phyloP scores from a whole-genome alignment of 2,113 vertebrate genomes.

The Sinocyclocheilus maitianheensis region DNA sequence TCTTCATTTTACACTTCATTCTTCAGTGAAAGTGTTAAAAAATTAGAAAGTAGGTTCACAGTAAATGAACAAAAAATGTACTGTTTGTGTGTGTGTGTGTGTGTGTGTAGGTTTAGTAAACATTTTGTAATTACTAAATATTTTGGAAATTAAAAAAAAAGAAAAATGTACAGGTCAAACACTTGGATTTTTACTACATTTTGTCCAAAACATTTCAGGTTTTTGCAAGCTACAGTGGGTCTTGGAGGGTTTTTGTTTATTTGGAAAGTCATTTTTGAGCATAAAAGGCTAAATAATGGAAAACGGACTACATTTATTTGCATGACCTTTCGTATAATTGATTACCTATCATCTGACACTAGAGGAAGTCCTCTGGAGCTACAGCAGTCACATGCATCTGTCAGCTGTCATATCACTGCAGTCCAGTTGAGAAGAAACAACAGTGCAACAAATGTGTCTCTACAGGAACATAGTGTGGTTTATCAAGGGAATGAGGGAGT shows the following conservation, averaged over 20 bases:
- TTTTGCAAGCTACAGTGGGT: neutral
- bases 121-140: neutral
- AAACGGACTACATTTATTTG: neutral
- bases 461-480: slow-evolving; percentile 76
- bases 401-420: slow-evolving; percentile 4
- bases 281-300: neutral
- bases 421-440: neutral
- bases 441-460: slow-evolving; percentile 67
- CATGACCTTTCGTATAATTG: neutral
- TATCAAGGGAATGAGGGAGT: slow-evolving; percentile 74
- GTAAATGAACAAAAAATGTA: no score
- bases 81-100: no score
- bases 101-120: no score
- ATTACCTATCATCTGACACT: slow-evolving; percentile 1
- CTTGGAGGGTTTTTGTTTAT: neutral
- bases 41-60: no score
- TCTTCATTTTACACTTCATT: no score
- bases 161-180: neutral
- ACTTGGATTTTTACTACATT: neutral
- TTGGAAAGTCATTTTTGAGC: neutral
- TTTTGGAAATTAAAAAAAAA: neutral
- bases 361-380: slow-evolving; percentile 40
- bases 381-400: slow-evolving; percentile 22
- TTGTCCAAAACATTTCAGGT: neutral
- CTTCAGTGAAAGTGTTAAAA: no score